Evolutionary conservation across 2,888 invertebrate species (phyloP).

Genomic region (Myopa testacea): DNA sequence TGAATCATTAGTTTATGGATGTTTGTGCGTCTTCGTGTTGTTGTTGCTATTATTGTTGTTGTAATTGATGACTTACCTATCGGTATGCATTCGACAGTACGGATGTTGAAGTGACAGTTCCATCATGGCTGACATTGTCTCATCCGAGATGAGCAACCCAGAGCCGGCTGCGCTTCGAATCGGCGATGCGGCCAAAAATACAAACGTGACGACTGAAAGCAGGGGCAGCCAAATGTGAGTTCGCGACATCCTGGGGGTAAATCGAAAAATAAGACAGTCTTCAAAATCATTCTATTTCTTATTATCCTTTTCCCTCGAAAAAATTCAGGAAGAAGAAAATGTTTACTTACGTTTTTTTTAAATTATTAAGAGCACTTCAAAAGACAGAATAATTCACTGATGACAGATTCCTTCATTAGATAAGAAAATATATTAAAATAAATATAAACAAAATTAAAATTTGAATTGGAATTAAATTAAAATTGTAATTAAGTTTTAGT

Average conservation of each 20-base stretch:
- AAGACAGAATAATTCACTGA: neutral
- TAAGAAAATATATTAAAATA: neutral
- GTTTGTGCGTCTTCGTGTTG: too few relatives aligned
- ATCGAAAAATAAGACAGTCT: neutral
- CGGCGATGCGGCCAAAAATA: slow-evolving; percentile 44
- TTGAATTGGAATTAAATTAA: neutral
- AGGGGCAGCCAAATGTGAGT: slow-evolving; percentile 36
- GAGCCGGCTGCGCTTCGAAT: slow-evolving; percentile 51
- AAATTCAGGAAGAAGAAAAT: neutral
- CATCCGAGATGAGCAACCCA: slow-evolving; percentile 73
- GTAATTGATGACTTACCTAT: slow-evolving; percentile 67
- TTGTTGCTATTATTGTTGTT: too few relatives aligned
- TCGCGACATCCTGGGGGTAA: slow-evolving; percentile 43
- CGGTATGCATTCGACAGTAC: slow-evolving; percentile 73
- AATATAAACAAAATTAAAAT: neutral
- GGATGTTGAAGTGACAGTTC: slow-evolving; percentile 73
- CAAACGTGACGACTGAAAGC: slow-evolving; percentile 38
- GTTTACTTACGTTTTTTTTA: neutral
- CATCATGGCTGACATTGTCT: slow-evolving; percentile 75
- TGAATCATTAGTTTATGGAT: too few relatives aligned
- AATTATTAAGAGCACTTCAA: too few relatives aligned
- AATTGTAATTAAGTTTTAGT: neutral
- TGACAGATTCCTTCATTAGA: too few relatives aligned
- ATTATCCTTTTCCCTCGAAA: too few relatives aligned
- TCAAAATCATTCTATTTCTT: neutral